Conservation (phyloP, 2,113 vertebrate genomes). For the Apteryx owenii region DNA sequence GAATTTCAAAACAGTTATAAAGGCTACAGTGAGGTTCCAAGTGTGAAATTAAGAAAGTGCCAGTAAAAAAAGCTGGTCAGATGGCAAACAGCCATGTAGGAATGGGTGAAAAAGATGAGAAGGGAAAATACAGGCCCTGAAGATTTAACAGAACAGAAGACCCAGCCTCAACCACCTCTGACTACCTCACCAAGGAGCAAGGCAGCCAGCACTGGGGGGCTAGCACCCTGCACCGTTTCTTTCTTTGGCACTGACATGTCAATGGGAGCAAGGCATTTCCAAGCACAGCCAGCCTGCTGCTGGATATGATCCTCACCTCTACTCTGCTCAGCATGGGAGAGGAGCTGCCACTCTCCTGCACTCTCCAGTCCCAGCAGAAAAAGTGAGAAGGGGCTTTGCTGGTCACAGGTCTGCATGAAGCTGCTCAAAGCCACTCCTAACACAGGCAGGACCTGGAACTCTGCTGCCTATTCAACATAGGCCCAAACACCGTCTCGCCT, state of each 20-base stretch:
- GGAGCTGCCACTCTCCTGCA: not conserved
- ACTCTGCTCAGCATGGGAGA: not conserved
- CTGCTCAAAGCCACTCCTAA: not conserved
- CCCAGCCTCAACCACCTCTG: not conserved
- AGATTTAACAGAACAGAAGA: not conserved
- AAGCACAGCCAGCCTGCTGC: not conserved
- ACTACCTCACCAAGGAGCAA: not conserved
- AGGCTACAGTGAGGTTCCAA: not conserved
- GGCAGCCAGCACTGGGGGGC: accelerated
- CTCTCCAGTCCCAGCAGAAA: not conserved
- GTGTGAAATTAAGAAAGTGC: not conserved
- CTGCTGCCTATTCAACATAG: not conserved
- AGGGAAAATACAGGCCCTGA: not conserved
- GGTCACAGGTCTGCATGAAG: not conserved
- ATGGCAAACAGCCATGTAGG: not conserved
- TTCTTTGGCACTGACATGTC: not conserved
- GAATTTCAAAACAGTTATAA: not conserved
- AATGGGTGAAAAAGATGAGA: not conserved
- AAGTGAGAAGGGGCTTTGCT: not conserved
- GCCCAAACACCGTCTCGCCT: not conserved
- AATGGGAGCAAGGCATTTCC: not conserved
- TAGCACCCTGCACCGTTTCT: not conserved
- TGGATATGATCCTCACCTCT: not conserved
- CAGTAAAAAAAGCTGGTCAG: not conserved
- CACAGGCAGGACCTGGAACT: not conserved